Conservation (phyloP, 2,797 vertebrate genomes). For the Sebastes taczanowskii region DNA sequence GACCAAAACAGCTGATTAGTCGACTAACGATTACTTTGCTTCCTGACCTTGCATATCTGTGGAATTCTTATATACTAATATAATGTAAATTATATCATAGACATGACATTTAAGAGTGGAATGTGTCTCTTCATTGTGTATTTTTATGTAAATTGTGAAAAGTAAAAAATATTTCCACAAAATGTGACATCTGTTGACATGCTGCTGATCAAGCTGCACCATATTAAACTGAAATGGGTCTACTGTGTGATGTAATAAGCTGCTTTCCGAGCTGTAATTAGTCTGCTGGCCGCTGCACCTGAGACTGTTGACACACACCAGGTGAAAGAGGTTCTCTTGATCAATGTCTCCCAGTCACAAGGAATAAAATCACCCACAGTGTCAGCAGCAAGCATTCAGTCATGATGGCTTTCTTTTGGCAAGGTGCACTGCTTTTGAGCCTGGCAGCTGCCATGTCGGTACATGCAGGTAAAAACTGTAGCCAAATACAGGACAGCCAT, state of each 20-base stretch:
- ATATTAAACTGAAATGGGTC: not conserved
- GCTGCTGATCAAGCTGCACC: not conserved
- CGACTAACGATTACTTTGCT: too few relatives aligned
- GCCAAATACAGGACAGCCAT: too few relatives aligned
- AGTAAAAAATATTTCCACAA: not conserved
- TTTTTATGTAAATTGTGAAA: not conserved
- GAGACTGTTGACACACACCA: constrained; percentile 36
- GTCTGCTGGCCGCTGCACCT: constrained; percentile 1
- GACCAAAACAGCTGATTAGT: too few relatives aligned
- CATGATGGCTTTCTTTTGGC: constrained; percentile 62
- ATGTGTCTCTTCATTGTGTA: not conserved
- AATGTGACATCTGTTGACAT: not conserved
- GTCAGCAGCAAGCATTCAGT: rapidly evolving
- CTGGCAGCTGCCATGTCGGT: constrained; percentile 23
- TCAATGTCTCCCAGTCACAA: not conserved
- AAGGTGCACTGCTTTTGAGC: constrained; percentile 7
- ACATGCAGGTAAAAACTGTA: constrained; percentile 61
- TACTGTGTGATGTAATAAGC: not conserved
- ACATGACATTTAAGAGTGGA: not conserved
- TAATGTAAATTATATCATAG: not conserved
- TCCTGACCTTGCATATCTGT: too few relatives aligned
- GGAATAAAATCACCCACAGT: constrained; percentile 32
- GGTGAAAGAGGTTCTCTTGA: constrained; percentile 60
- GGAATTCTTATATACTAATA: not conserved
- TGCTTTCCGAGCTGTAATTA: not conserved